phyloP scores from a whole-genome alignment of 1,140 invertebrate genomes.

The Physella acuta region DNA sequence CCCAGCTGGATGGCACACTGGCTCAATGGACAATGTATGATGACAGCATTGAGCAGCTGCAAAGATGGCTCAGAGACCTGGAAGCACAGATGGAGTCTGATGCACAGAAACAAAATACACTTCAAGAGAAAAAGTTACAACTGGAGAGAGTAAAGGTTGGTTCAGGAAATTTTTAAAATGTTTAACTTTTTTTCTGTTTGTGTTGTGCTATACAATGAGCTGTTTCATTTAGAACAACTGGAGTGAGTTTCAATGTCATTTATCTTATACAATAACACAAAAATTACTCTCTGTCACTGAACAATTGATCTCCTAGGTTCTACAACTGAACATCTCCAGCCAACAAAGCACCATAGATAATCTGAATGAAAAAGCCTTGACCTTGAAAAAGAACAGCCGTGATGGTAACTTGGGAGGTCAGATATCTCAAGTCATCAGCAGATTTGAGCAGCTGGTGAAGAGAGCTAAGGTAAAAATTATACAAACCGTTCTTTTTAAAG shows the following conservation, averaged over 20 bases:
- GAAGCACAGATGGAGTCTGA: conserved; percentile 87
- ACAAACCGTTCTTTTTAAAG: too few relatives aligned
- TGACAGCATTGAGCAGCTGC: conserved; percentile 73
- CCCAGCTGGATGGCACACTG: conserved; percentile 78
- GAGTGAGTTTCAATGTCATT: too few relatives aligned
- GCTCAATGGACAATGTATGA: conserved; percentile 57
- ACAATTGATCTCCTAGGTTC: too few relatives aligned
- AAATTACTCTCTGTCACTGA: too few relatives aligned
- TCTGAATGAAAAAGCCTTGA: conserved; percentile 80
- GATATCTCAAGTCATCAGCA: conserved; percentile 80
- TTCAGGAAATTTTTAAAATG: too few relatives aligned
- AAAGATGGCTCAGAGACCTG: conserved; percentile 87
- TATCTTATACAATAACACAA: too few relatives aligned
- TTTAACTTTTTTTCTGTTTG: too few relatives aligned
- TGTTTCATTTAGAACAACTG: too few relatives aligned
- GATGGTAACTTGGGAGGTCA: conserved; percentile 77
- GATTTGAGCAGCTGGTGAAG: conserved; percentile 74
- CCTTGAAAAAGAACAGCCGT: conserved; percentile 84
- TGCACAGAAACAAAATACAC: conserved; percentile 83
- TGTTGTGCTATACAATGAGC: too few relatives aligned
- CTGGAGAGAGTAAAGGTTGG: conserved; percentile 86
- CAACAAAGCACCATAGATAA: conserved; percentile 91
- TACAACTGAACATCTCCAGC: conserved; percentile 85
- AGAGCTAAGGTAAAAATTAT: conserved; percentile 66
- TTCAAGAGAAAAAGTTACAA: conserved; percentile 92